Percentiles rank a stretch among this genome's conserved stretches.
Evolutionary conservation across 2,888 invertebrate species (phyloP).

Genomic region (Andrena bucephala): DNA sequence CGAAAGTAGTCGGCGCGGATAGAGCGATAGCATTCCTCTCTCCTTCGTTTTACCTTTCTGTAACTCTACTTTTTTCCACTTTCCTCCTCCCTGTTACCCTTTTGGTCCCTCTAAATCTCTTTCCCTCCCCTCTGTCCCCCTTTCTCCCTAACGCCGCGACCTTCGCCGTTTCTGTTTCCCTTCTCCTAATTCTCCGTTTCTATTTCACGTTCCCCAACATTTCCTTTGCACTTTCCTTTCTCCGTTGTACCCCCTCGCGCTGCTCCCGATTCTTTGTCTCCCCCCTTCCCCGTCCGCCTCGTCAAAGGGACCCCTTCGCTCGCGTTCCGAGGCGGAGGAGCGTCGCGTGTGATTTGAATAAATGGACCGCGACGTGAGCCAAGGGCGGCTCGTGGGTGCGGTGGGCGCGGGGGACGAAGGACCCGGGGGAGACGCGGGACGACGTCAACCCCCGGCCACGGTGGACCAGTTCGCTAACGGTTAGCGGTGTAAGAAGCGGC

Average conservation of each 20-base stretch:
- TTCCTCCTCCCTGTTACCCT: not conserved
- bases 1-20: slow-evolving; percentile 63
- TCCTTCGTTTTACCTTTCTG: slow-evolving; percentile 27
- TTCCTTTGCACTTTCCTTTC: slow-evolving; percentile 19
- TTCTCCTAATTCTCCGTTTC: slow-evolving; percentile 43
- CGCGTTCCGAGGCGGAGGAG: slow-evolving; percentile 64
- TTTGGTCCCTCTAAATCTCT: not conserved
- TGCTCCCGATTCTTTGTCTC: slow-evolving; percentile 27
- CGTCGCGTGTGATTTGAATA: slow-evolving; percentile 78
- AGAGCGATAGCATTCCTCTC: slow-evolving; percentile 59
- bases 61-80: slow-evolving; percentile 13
- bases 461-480: slow-evolving; percentile 56
- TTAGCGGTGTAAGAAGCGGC: slow-evolving; percentile 40
- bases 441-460: slow-evolving; percentile 21
- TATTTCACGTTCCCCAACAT: slow-evolving; percentile 19
- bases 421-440: slow-evolving; percentile 30
- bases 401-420: slow-evolving; percentile 10
- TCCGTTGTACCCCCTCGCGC: slow-evolving; percentile 15
- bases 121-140: not conserved
- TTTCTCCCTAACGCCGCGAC: not conserved
- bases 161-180: not conserved
- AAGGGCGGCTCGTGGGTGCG: not conserved
- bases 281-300: not conserved
- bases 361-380: slow-evolving; percentile 67
- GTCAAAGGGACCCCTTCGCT: slow-evolving; percentile 27